A percentile compares a stretch with the other conserved stretches of the same genome.
Evolutionary conservation across 2,797 vertebrate genomes (phyloP).

Genomic region (Crypturellus tataupa): DNA sequence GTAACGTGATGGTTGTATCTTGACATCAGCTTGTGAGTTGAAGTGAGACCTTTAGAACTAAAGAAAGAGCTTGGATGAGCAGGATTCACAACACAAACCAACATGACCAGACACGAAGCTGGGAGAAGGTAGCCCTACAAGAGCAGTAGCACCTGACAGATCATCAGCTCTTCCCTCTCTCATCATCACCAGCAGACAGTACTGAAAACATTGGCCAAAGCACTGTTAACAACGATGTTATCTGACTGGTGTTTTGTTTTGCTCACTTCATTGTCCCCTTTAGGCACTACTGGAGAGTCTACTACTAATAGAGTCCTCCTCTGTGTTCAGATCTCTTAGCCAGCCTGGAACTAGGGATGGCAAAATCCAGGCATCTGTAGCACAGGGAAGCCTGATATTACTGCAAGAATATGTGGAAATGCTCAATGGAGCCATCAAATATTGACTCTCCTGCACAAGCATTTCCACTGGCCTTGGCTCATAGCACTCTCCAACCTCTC

Average conservation of each 20-base stretch:
- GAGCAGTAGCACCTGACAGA: neutral
- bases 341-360: neutral
- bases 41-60: neutral
- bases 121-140: neutral
- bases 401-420: neutral
- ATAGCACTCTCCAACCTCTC: neutral
- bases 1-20: neutral
- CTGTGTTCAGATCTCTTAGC: neutral
- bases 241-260: accelerated
- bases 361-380: neutral
- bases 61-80: neutral
- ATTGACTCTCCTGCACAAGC: neutral
- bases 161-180: no score
- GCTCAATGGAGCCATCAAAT: accelerated
- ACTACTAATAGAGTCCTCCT: neutral
- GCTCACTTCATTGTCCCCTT: neutral
- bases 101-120: neutral
- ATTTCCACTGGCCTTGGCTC: neutral
- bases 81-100: neutral
- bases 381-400: neutral
- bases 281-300: neutral
- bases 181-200: neutral
- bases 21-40: neutral
- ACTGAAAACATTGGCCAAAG: neutral
- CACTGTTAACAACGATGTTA: neutral